Conservation (phyloP, 53 echinoderm and acorn worm genomes). For the Paracentrotus lividus region DNA sequence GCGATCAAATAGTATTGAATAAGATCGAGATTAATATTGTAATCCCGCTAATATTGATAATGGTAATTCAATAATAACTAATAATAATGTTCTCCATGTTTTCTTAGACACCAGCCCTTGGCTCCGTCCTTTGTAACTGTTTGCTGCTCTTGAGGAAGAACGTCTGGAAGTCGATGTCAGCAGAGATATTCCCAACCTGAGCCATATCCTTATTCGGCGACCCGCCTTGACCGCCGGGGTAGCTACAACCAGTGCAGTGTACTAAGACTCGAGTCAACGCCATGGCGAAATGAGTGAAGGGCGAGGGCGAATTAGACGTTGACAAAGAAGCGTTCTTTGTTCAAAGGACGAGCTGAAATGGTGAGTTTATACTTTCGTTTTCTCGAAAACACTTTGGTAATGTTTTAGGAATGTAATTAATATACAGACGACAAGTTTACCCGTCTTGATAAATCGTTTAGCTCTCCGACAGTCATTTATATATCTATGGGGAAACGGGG, state of each 20-base stretch:
- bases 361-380: background rate
- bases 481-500: too few relatives aligned
- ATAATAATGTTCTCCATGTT: background rate
- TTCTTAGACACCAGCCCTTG: background rate
- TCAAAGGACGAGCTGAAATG: background rate
- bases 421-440: too few relatives aligned
- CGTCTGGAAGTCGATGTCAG: background rate
- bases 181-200: background rate
- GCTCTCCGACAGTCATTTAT: too few relatives aligned
- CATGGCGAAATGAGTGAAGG: slow-evolving; percentile 27
- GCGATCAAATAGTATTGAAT: background rate
- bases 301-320: background rate
- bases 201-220: background rate
- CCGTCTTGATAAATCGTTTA: too few relatives aligned
- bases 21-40: background rate
- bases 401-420: too few relatives aligned
- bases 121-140: background rate
- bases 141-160: background rate
- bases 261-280: background rate
- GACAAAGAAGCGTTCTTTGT: slow-evolving; percentile 47
- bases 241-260: background rate
- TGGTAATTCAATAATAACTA: background rate
- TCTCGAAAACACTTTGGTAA: too few relatives aligned
- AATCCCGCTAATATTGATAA: background rate
- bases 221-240: slow-evolving; percentile 6